These are phyloP conservation scores for Pseudobourletiella spinata DNA, from an alignment of 1,140 invertebrate species.

Conservation along the genomic window DNA sequence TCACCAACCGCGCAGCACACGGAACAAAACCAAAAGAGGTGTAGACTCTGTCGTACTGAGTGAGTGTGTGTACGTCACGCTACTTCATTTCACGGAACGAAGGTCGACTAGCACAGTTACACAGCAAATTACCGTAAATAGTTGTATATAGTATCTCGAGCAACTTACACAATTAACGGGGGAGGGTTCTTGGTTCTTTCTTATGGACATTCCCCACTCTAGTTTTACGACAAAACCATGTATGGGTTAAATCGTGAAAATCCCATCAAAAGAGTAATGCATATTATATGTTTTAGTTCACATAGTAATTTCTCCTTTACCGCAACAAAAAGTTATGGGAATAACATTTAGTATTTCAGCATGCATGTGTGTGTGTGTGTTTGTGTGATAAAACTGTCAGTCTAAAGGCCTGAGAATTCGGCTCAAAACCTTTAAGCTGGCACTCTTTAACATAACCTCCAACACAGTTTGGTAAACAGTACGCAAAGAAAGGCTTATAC, in stretches of 20 bases:
- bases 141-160: not conserved
- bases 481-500: no score
- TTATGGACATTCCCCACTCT: not conserved
- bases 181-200: no score
- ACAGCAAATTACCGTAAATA: not conserved
- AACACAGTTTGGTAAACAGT: no score
- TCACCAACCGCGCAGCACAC: no score
- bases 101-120: not conserved
- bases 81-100: not conserved
- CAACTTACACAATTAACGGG: no score
- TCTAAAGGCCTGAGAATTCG: no score
- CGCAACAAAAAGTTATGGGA: no score
- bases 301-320: not conserved
- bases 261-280: conserved; percentile 6
- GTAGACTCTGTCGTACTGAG: not conserved
- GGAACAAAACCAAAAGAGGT: not conserved
- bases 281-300: conserved; percentile 6
- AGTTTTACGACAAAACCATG: not conserved
- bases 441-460: no score
- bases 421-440: no score
- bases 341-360: no score
- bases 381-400: no score
- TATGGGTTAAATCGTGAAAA: conserved; percentile 6
- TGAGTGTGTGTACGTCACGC: not conserved
- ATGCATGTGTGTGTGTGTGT: no score